Evolutionary conservation across 2,113 vertebrate species (phyloP).

Genomic region (Etia nguti): DNA sequence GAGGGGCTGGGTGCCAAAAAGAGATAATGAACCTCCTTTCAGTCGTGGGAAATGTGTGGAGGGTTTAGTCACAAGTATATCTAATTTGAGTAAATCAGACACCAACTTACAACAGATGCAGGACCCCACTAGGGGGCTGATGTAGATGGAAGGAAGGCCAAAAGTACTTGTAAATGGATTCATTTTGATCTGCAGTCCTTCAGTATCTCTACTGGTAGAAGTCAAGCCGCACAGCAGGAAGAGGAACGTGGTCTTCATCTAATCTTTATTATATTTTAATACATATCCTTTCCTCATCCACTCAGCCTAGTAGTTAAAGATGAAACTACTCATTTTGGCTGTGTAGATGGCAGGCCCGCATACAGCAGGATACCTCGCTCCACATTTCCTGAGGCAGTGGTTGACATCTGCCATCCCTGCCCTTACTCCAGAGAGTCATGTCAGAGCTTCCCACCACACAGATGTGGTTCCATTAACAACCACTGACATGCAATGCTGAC

Average conservation of each 20-base stretch:
- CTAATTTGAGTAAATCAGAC: constrained; percentile 57
- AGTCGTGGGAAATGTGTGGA: constrained; percentile 52
- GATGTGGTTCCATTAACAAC: constrained; percentile 31
- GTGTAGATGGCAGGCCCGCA: background rate
- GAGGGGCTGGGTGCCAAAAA: constrained; percentile 58
- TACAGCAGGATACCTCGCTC: background rate
- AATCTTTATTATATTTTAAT: constrained; percentile 6
- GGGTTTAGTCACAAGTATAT: constrained; percentile 58
- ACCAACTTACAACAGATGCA: constrained; percentile 26
- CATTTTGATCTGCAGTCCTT: constrained; percentile 33
- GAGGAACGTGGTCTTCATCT: background rate
- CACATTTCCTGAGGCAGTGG: constrained; percentile 31
- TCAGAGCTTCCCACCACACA: constrained; percentile 3
- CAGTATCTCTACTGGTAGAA: background rate
- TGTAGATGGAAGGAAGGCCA: background rate
- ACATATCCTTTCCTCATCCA: background rate
- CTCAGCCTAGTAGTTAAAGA: background rate
- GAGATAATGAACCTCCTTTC: constrained; percentile 61
- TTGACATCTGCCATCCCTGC: constrained; percentile 38
- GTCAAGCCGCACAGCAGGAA: background rate
- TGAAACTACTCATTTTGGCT: background rate
- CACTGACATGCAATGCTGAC: constrained; percentile 6
- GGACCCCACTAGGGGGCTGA: background rate
- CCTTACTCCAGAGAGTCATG: background rate
- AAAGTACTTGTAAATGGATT: constrained; percentile 12